Percentiles rank a stretch among this genome's conserved stretches.
phyloP scores from a whole-genome alignment of 2,113 vertebrate genomes.

The Cyprinus carpio region DNA sequence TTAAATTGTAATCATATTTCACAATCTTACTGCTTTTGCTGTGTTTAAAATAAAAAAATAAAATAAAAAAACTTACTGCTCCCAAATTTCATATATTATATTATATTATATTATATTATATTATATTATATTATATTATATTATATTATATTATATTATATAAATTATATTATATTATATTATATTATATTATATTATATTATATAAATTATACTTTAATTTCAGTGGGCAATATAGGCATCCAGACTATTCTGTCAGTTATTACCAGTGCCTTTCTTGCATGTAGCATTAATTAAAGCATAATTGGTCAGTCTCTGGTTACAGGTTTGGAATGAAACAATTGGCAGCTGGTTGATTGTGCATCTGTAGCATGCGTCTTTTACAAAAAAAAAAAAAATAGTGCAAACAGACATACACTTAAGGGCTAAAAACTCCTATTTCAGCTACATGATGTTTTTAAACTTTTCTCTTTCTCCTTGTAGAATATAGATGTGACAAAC shows the following conservation, averaged over 20 bases:
- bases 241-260: background rate
- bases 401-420: background rate
- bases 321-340: background rate
- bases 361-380: background rate
- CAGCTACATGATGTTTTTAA: background rate
- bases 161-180: too few relatives aligned
- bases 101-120: too few relatives aligned
- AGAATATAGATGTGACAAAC: conserved; percentile 94
- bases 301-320: background rate
- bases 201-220: too few relatives aligned
- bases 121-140: too few relatives aligned
- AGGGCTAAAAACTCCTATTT: background rate
- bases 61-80: too few relatives aligned
- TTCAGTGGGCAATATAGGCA: background rate
- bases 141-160: too few relatives aligned
- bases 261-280: background rate
- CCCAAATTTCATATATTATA: too few relatives aligned
- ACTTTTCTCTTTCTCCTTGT: conserved; percentile 18
- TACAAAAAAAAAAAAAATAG: background rate
- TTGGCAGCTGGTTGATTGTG: background rate
- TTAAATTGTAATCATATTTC: too few relatives aligned
- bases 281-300: background rate
- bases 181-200: too few relatives aligned
- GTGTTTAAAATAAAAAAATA: too few relatives aligned
- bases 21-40: too few relatives aligned